Evolutionary conservation across 2,888 invertebrate genomes (phyloP), one percentile per base, ranked within the genome.

Genomic region (Pheosia tremula): DNA sequence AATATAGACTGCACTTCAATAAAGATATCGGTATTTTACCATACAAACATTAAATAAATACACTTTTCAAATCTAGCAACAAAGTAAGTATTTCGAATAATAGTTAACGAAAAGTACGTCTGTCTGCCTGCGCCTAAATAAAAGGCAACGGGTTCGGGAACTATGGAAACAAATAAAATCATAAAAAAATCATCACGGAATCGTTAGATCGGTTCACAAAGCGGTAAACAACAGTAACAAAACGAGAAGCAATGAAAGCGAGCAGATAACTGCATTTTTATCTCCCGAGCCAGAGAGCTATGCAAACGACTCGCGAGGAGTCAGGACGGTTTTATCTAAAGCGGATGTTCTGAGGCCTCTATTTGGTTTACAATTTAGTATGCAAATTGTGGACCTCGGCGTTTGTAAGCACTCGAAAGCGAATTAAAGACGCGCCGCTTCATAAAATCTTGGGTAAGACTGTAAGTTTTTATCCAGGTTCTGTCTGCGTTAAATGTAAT

Each of bases 291-390:
- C 67, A 72, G 75, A 77, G 78, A 77, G 79, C 82, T 82, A 83
- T 83, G 83, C 78, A 84, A 87, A 86, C 81, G 82, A 82, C 79
- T 86, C 82, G 72, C 78, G 79, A 79, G 78, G 78, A 74, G 55
- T 36, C 66, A 67, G 69, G 61, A 67, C 71, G 70, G 76, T 80
- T 84, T 82, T 86, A 85, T 85, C 82, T 76, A 79, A 83, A 75
- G 75, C 85, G 83, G 84, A 86, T 83, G 84, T 80, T 80, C 74
- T 78, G 64, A 70, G 77, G 72, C 76, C 78, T 82, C 78, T 85
- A 85, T 89, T 88, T 87, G 83, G 80, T 84, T 87, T 85, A 82
- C 82, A 88, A 88, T 88, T 88, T 88, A 85, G 81, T 85, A 88
- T 89, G 88, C 85, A 87, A 88, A 89, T 87, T 83, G 81, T 79